A percentile compares a stretch with the other conserved stretches of the same genome.
Conservation (phyloP, 2,888 invertebrate species). For the Melanophora roralis region DNA sequence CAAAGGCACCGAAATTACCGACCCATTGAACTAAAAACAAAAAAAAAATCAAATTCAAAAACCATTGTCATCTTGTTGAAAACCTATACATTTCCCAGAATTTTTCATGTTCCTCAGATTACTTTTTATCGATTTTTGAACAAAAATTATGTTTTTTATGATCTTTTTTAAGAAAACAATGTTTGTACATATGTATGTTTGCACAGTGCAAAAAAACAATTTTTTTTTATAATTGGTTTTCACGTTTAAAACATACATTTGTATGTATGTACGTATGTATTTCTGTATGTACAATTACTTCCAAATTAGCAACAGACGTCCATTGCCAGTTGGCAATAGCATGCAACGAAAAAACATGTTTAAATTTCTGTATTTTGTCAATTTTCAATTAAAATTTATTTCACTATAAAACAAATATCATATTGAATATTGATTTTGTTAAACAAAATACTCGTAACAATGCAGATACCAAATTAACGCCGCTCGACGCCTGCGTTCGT, state of each 20-base stretch:
- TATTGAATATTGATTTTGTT: neutral
- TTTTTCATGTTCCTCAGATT: neutral
- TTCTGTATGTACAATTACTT: conserved; percentile 37
- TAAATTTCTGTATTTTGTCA: conserved; percentile 19
- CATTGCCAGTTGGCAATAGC: neutral
- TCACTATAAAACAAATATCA: conserved; percentile 11
- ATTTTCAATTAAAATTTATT: conserved; percentile 39
- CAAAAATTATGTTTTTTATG: neutral
- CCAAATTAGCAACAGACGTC: conserved; percentile 15
- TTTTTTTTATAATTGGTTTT: too few species aligned
- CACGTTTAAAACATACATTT: too few species aligned
- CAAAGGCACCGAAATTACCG: too few species aligned
- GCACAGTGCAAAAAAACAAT: too few species aligned
- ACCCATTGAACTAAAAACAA: too few species aligned
- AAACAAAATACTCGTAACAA: conserved; percentile 22
- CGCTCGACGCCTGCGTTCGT: conserved; percentile 2
- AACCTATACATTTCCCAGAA: conserved; percentile 14
- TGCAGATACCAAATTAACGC: neutral
- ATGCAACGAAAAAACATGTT: neutral
- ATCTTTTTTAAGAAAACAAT: too few species aligned
- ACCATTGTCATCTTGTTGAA: neutral
- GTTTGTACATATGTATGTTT: too few species aligned
- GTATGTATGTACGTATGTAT: neutral
- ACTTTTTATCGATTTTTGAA: too few species aligned
- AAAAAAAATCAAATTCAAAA: neutral